Conservation (phyloP, 2,888 invertebrate genomes). For the Athetis lepigone region DNA sequence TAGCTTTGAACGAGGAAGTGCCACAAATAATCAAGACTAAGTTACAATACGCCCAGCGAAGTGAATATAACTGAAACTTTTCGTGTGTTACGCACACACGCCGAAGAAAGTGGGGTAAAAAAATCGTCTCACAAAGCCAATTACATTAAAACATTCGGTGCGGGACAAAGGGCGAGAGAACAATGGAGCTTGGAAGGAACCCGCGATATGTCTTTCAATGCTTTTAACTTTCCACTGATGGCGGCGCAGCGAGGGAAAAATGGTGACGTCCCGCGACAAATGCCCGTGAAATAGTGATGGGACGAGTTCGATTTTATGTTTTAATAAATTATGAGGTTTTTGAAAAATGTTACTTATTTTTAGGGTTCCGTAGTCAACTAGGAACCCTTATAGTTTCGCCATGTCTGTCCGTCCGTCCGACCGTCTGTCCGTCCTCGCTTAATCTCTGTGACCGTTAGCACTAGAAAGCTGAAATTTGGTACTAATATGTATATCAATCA, state of each 20-base stretch:
- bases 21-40: slow-evolving; percentile 55
- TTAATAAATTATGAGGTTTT: slow-evolving; percentile 1
- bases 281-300: slow-evolving; percentile 83
- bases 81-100: slow-evolving; percentile 65
- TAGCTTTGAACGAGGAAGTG: slow-evolving; percentile 26
- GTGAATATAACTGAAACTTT: slow-evolving; percentile 69
- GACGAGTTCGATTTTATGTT: slow-evolving; percentile 18
- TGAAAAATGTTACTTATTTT: no score
- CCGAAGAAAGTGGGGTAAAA: slow-evolving; percentile 76
- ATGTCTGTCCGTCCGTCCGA: no score
- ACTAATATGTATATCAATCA: no score
- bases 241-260: slow-evolving; percentile 85
- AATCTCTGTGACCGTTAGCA: no score
- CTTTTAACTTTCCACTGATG: slow-evolving; percentile 90
- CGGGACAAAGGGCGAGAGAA: slow-evolving; percentile 89
- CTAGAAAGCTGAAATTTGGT: no score
- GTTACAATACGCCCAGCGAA: slow-evolving; percentile 61
- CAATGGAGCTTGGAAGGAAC: slow-evolving; percentile 86
- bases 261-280: slow-evolving; percentile 89
- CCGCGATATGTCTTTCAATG: slow-evolving; percentile 90
- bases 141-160: slow-evolving; percentile 90
- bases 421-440: no score
- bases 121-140: slow-evolving; percentile 87
- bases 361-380: no score
- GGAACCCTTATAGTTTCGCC: no score